Evolutionary conservation across 35 echinoderm and acorn worm genomes (phyloP), one percentile per base, ranked within the genome.

Genomic region (Hemicentrotus pulcherrimus): DNA sequence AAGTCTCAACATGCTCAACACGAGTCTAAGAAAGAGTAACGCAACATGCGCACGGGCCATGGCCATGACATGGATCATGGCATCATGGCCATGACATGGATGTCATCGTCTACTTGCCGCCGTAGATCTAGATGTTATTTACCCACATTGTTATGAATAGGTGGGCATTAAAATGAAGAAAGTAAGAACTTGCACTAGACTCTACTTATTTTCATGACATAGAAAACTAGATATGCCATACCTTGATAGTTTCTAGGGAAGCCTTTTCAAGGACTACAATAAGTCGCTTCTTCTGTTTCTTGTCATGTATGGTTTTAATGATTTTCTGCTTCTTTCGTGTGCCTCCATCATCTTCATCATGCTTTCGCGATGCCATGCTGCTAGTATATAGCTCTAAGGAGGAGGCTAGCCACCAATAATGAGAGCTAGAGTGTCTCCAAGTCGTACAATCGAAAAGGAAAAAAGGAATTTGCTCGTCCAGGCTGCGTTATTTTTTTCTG

Each of bases 191-290:
- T n/a, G n/a, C 13, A 31, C 65, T n/a, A n/a, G n/a, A n/a, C n/a
- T n/a, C n/a, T 78, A 7, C 31, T 19, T 8, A n/a, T 3, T 30
- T 58, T 35, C 19, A 95, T n/a, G 92, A 46, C 35, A 32, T 19
- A 86, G 4, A 86, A 24, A 12, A 46, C 7, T 9, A 31, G 4
- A 30, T 13, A 31, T n/a, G 9, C 30, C 78, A 9, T 94, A 97
- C 97, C 96, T 98, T 98, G 50, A 98, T 96, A 6, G 97, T 95
- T 48, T 98, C 97, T 24, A 98, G 85, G 3, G 97, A 98, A 16
- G 97, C 94, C 15, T 95, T 95, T 94, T 98, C 97, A 28, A 98
- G 48, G 12, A 98, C 95, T 35, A 98, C 96, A 91, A 98, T 98
- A 5, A 98, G 87, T 50, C 97, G 78, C 55, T 98, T 98, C 24